These are phyloP conservation scores for Acromyrmex charruanus DNA, from an alignment of 1,140 invertebrate genomes.

Conservation along the genomic window DNA sequence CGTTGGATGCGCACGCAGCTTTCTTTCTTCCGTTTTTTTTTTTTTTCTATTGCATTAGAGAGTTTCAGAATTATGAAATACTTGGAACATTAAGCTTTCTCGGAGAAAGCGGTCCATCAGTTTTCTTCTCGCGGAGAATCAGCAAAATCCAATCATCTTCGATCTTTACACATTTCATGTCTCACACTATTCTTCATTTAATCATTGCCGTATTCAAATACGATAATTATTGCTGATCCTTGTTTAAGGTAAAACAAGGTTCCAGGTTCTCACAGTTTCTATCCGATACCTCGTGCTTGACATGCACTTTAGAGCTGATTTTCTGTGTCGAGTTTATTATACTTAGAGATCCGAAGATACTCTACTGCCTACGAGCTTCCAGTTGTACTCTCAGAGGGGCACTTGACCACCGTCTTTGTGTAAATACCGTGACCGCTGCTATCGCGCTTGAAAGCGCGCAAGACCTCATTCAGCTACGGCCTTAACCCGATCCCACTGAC, in stretches of 20 bases:
- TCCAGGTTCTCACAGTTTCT: slow-evolving; percentile 34
- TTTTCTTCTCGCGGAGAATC: slow-evolving; percentile 22
- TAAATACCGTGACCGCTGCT: slow-evolving; percentile 38
- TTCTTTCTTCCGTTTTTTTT: slow-evolving; percentile 9
- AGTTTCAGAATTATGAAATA: slow-evolving; percentile 12
- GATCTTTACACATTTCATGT: slow-evolving; percentile 4
- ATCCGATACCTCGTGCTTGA: slow-evolving; percentile 24
- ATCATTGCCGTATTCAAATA: background rate
- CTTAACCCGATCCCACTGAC: slow-evolving; percentile 65
- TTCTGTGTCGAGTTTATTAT: background rate
- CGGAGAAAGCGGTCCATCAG: slow-evolving; percentile 22
- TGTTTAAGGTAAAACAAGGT: background rate
- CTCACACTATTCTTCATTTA: background rate
- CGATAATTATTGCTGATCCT: background rate
- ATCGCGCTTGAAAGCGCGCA: slow-evolving; percentile 40
- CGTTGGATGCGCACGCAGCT: slow-evolving; percentile 2
- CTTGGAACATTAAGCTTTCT: slow-evolving; percentile 12
- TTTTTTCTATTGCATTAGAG: background rate
- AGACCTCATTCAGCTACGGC: slow-evolving; percentile 51
- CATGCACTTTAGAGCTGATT: background rate
- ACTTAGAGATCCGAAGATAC: background rate
- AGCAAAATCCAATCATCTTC: background rate
- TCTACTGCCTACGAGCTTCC: slow-evolving; percentile 42
- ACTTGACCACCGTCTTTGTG: slow-evolving; percentile 34
- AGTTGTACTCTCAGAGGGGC: slow-evolving; percentile 32